Evolutionary conservation across 1,140 invertebrate genomes (phyloP).

Genomic region (Drosophila mojavensis): DNA sequence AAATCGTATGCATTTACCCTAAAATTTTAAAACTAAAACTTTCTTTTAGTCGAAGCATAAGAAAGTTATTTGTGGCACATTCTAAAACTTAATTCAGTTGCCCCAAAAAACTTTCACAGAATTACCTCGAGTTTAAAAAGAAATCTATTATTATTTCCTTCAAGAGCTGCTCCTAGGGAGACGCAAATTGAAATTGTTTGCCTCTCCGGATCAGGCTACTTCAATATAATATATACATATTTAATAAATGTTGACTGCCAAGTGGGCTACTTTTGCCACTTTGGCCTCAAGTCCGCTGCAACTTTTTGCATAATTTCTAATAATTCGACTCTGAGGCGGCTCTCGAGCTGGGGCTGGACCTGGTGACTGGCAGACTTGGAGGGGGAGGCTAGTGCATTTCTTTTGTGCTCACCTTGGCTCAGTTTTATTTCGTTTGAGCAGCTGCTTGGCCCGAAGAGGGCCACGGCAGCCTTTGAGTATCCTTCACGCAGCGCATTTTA

Average conservation of each 20-base stretch:
- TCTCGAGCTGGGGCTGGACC: slow-evolving; percentile 7
- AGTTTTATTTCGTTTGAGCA: slow-evolving; percentile 38
- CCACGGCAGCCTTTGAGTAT: slow-evolving; percentile 11
- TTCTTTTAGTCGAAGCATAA: no score
- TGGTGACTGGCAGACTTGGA: background rate
- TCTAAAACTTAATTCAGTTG: no score
- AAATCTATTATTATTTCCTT: background rate
- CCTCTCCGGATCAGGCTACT: slow-evolving; percentile 3
- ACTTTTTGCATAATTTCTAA: slow-evolving; percentile 49
- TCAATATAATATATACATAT: slow-evolving; percentile 7
- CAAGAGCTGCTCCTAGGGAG: background rate
- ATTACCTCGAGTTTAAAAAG: background rate
- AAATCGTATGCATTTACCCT: no score
- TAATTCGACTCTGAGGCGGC: slow-evolving; percentile 34
- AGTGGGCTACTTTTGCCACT: slow-evolving; percentile 15
- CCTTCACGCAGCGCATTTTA: slow-evolving; percentile 28
- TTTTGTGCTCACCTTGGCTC: slow-evolving; percentile 25
- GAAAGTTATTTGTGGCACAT: no score
- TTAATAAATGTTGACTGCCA: slow-evolving; percentile 13
- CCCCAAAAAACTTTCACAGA: background rate
- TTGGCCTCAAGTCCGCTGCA: slow-evolving; percentile 25
- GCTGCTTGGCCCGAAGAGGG: slow-evolving; percentile 17
- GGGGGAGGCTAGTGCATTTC: background rate
- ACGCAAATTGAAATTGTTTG: slow-evolving; percentile 11
- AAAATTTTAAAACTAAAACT: background rate